These are phyloP conservation scores for Sitta carolinensis DNA, from an alignment of 2,797 vertebrate species.

Conservation along the genomic window DNA sequence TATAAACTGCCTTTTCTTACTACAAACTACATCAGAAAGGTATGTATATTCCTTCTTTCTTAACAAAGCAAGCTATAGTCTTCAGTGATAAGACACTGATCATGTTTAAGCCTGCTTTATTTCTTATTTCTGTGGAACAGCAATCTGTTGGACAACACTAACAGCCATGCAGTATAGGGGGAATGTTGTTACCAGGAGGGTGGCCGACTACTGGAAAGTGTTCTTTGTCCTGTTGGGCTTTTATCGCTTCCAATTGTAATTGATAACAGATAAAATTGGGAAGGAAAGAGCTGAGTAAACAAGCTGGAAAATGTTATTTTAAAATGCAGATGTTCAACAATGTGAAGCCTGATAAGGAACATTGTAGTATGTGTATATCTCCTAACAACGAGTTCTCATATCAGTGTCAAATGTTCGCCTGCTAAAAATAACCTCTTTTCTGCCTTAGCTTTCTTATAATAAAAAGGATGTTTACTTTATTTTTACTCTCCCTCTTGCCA, in stretches of 20 bases:
- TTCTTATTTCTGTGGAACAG: background rate
- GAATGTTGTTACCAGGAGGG: background rate
- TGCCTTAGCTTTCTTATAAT: background rate
- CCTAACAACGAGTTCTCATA: background rate
- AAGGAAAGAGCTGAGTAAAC: constrained; percentile 15
- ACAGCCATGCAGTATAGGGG: background rate
- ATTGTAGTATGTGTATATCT: background rate
- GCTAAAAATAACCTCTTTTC: background rate
- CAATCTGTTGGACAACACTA: background rate
- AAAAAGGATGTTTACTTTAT: background rate
- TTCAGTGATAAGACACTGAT: background rate
- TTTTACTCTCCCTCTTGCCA: background rate
- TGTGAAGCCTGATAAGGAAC: background rate
- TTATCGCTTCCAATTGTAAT: background rate
- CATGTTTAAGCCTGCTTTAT: background rate
- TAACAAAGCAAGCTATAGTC: background rate
- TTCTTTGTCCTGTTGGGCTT: background rate
- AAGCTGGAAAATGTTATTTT: background rate
- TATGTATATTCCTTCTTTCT: background rate
- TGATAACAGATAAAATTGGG: background rate
- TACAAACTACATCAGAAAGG: background rate
- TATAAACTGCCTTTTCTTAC: background rate
- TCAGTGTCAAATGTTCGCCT: background rate
- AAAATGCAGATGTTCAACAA: background rate
- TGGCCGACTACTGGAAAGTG: background rate